These are phyloP conservation scores for Trinorchestia longiramus DNA, from an alignment of 1,140 invertebrate genomes.

Conservation along the genomic window DNA sequence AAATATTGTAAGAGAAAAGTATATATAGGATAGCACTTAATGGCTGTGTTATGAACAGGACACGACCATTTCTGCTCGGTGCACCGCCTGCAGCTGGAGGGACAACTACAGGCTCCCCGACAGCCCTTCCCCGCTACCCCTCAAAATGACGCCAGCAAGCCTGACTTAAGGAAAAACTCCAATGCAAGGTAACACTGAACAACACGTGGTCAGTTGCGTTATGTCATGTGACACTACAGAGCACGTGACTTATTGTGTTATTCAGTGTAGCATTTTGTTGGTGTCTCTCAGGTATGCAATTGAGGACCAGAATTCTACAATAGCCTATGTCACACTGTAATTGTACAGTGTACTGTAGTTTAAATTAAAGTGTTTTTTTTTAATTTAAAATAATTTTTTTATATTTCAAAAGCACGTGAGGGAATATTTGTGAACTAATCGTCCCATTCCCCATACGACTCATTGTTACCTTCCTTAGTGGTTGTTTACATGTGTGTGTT, in stretches of 20 bases:
- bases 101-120: background rate
- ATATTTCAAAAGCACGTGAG: no score
- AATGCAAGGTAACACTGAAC: background rate
- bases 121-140: background rate
- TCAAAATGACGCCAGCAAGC: background rate
- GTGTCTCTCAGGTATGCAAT: background rate
- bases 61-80: constrained; percentile 54
- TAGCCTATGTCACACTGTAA: background rate
- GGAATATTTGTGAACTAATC: no score
- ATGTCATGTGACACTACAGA: background rate
- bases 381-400: no score
- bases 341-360: no score
- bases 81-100: constrained; percentile 39
- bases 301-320: background rate
- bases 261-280: background rate
- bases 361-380: no score
- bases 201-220: background rate
- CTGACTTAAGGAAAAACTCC: background rate
- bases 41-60: no score
- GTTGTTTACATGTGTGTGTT: no score
- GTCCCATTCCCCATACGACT: no score
- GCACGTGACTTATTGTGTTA: background rate
- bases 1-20: no score
- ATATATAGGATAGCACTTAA: no score
- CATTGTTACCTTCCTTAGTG: no score